phyloP scores from a whole-genome alignment of 1,140 invertebrate genomes.

The Brachystomella parvula region DNA sequence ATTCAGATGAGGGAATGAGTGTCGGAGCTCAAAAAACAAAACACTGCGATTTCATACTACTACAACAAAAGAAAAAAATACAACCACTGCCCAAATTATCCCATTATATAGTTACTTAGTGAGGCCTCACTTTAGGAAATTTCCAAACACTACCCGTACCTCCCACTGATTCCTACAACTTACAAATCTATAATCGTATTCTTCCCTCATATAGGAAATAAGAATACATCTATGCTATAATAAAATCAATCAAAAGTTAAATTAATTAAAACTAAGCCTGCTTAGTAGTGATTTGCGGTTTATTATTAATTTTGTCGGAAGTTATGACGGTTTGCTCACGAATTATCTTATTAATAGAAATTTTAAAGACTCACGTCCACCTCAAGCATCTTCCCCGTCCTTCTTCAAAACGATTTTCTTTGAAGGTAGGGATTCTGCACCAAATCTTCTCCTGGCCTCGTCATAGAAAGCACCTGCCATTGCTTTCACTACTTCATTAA shows the following conservation, averaged over 20 bases:
- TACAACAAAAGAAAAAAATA: too few relatives aligned
- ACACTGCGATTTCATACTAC: too few relatives aligned
- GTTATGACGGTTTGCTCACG: neutral
- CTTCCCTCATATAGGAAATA: too few relatives aligned
- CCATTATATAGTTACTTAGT: too few relatives aligned
- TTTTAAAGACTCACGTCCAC: neutral
- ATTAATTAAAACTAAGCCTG: neutral
- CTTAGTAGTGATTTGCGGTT: neutral
- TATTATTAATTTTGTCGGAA: neutral
- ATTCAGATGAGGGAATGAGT: too few relatives aligned
- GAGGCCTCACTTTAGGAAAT: too few relatives aligned
- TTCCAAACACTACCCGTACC: too few relatives aligned
- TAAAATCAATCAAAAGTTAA: neutral
- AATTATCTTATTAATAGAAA: neutral
- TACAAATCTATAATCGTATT: too few relatives aligned
- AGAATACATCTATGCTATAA: conserved; percentile 15
- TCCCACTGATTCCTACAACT: too few relatives aligned
- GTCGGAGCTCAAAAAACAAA: too few relatives aligned
- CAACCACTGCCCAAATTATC: too few relatives aligned
- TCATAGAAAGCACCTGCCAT: conserved; percentile 90
- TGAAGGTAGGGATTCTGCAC: conserved; percentile 55
- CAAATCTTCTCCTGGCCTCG: conserved; percentile 71
- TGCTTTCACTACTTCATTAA: conserved; percentile 88
- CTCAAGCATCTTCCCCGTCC: neutral
- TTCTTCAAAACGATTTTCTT: conserved; percentile 22